Conservation (phyloP, 2,113 vertebrate species). For the Lethenteron reissneri region DNA sequence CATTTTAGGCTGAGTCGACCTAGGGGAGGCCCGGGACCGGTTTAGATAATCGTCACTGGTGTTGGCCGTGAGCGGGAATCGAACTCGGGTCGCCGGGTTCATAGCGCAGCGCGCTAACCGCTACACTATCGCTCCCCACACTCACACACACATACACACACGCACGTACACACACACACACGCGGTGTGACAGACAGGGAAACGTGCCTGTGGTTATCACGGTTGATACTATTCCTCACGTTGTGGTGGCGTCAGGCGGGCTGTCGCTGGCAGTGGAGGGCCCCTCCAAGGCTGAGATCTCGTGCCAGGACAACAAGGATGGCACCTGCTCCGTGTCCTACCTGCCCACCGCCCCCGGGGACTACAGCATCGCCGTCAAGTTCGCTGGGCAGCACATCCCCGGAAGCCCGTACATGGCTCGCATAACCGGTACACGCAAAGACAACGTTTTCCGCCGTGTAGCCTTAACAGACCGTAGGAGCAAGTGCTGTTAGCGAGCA, state of each 20-base stretch:
- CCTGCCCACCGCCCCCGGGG: constrained; percentile 52
- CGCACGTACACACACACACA: not conserved
- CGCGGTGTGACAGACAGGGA: not conserved
- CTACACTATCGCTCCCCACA: not conserved
- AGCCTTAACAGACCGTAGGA: too few species aligned
- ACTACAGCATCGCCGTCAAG: constrained; percentile 71
- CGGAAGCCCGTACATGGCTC: constrained; percentile 56
- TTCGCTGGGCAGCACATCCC: constrained; percentile 77
- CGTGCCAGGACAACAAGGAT: constrained; percentile 65
- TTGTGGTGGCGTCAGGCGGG: constrained; percentile 28
- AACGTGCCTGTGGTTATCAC: not conserved
- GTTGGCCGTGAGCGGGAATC: too few species aligned
- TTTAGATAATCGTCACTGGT: too few species aligned
- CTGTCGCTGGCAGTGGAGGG: constrained; percentile 72
- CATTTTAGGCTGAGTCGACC: too few species aligned
- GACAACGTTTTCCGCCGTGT: too few species aligned
- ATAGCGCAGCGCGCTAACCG: too few species aligned
- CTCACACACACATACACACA: not conserved
- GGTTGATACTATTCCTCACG: not conserved
- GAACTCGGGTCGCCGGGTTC: too few species aligned
- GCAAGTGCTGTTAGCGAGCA: too few species aligned
- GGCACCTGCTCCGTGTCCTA: constrained; percentile 76
- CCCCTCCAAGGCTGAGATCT: constrained; percentile 69
- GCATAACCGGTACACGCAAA: constrained; percentile 40
- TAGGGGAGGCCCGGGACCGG: too few species aligned